Evolutionary conservation across 2,888 invertebrate genomes (phyloP), one percentile per base, ranked within the genome.

Genomic region (Sceliomorpha sp.): DNA sequence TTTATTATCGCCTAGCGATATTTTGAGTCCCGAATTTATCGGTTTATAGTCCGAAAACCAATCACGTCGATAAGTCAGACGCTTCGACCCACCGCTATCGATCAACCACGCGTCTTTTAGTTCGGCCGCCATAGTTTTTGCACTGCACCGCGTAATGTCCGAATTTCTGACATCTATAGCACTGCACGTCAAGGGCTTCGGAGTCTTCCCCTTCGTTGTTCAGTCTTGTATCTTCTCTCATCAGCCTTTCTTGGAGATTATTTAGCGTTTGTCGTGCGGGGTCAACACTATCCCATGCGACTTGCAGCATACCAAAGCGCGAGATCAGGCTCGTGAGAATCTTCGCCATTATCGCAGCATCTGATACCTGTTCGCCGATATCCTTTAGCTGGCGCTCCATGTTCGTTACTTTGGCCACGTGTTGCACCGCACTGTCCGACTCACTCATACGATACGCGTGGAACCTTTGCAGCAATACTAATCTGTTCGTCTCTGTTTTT

Each of bases 251-350:
- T 13, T 60, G 51, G 9, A 73, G 58, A 17, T 70, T 47, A 8
- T 68, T 56, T 1, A 73, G 44, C 6, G 73, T 73, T 47, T 75
- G 72, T 27, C 59, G 24, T 5, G 27, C 44, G 8, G 59, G 56
- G n/a, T 69, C 69, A 2, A 71, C 67, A 26, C 58, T 70, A 10
- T 70, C 72, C 74, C 68, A 72, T 12, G 64, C 72, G n/a, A 63
- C 59, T 13, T 71, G 60, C 20, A 78, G 55, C 20, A 68, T 48
- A 12, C 64, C 45, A 20, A 39, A 75, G 31, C 50, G 72, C 14
- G 64, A n/a, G 6, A 74, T 63, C 15, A 77, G 34, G 48, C 74
- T 72, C 1, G 62, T 66, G 5, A 78, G 58, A 36, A 73, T 68
- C 29, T 74, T 76, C 8, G 73, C 73, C 62, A 75, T 70, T 1